phyloP scores from a whole-genome alignment of 37 sponge, comb jelly and placozoan genomes.

The Hexactinellida sp. region DNA sequence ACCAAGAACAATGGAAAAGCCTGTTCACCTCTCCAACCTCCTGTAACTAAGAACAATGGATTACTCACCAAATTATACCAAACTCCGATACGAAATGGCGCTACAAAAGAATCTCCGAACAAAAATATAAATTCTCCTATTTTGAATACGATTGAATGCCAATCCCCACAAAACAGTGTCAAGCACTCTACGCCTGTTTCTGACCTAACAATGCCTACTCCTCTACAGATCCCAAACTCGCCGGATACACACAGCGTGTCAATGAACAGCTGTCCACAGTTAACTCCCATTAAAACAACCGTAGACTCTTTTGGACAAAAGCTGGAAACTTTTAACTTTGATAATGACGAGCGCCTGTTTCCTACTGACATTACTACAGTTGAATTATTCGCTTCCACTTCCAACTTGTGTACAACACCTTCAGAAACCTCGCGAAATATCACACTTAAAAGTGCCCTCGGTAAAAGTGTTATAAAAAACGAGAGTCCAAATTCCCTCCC shows the following conservation, averaged over 20 bases:
- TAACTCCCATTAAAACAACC: not conserved
- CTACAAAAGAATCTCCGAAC: not conserved
- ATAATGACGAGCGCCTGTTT: not conserved
- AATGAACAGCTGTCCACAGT: not conserved
- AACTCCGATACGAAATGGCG: not conserved
- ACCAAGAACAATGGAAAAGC: not conserved
- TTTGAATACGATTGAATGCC: not conserved
- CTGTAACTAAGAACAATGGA: not conserved
- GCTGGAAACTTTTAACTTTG: not conserved
- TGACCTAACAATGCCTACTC: no score
- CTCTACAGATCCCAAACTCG: no score
- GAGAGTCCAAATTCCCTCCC: not conserved
- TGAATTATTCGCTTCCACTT: not conserved
- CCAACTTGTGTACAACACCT: not conserved
- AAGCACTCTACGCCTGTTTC: not conserved
- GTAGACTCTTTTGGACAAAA: not conserved
- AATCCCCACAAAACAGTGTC: not conserved
- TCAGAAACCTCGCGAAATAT: not conserved
- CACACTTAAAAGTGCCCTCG: not conserved
- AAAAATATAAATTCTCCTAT: not conserved
- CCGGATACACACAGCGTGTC: not conserved
- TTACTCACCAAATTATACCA: not conserved
- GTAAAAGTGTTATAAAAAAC: not conserved
- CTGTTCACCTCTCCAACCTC: not conserved
- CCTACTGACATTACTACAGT: not conserved